Evolutionary conservation across 2,797 vertebrate genomes (phyloP).

Genomic region (Yasuhikotakia modesta): DNA sequence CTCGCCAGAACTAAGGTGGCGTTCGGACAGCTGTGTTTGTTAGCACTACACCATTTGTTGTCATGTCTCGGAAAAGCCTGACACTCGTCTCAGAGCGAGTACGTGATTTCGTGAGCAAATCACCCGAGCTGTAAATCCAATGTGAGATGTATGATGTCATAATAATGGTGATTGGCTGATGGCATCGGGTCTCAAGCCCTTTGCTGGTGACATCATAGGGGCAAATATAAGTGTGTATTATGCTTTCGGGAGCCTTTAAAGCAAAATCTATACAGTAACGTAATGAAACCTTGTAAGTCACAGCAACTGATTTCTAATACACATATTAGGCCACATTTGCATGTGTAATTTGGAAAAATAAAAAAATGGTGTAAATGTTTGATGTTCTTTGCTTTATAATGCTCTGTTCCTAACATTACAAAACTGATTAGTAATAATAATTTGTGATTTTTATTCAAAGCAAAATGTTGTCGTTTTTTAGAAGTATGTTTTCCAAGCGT

Average conservation of each 20-base stretch:
- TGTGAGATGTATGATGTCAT: conserved; percentile 2
- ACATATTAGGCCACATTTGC: no score
- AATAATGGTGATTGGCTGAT: neutral
- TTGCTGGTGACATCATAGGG: no score
- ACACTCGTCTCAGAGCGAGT: neutral
- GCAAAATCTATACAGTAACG: neutral
- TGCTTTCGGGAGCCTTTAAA: neutral
- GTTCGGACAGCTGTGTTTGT: neutral
- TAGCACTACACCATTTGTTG: neutral
- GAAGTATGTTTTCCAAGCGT: neutral
- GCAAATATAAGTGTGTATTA: neutral
- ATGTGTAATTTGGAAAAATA: no score
- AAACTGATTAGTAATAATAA: no score
- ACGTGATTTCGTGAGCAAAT: neutral
- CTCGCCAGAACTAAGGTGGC: no score
- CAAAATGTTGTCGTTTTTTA: neutral
- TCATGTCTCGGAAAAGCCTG: neutral
- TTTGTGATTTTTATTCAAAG: neutral
- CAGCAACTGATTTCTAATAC: no score
- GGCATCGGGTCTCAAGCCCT: neutral
- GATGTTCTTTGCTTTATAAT: no score
- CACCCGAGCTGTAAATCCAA: neutral
- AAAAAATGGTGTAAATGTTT: no score
- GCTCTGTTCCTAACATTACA: no score
- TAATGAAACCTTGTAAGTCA: no score